Conservation (phyloP, 2,888 invertebrate genomes). For the Phanerotoma sp. region DNA sequence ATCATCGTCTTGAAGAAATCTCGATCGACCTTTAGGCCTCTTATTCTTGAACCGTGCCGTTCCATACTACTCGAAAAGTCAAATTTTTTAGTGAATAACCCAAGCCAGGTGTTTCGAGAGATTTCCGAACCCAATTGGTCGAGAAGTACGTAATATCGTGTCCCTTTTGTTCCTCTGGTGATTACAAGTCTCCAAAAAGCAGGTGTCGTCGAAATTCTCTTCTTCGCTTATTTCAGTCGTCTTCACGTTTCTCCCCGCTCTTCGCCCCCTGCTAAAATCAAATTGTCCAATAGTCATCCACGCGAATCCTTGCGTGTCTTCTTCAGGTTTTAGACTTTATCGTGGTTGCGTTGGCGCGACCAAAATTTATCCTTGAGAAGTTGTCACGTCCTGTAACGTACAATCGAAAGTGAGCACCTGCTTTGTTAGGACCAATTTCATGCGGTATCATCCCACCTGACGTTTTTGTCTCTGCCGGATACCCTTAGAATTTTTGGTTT, state of each 20-base stretch:
- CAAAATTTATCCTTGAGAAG: constrained; percentile 39
- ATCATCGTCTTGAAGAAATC: too few relatives aligned
- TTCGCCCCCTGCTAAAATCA: too few relatives aligned
- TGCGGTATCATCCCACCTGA: constrained; percentile 34
- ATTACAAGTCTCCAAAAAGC: constrained; percentile 1
- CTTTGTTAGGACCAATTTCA: constrained; percentile 33
- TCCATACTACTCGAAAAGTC: background rate
- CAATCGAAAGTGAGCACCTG: constrained; percentile 34
- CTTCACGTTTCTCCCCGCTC: too few relatives aligned
- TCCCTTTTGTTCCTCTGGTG: background rate
- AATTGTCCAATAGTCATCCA: constrained; percentile 18
- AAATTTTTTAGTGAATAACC: constrained; percentile 3
- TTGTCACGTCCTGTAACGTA: constrained; percentile 45
- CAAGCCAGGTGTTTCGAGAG: constrained; percentile 2
- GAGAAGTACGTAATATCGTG: background rate
- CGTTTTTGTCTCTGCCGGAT: constrained; percentile 20
- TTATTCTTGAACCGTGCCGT: background rate
- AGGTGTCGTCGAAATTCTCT: constrained; percentile 27
- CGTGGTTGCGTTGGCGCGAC: constrained; percentile 26
- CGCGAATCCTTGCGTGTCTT: constrained; percentile 36
- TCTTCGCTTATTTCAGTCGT: too few relatives aligned
- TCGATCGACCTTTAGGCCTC: constrained; percentile 14
- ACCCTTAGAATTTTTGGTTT: constrained; percentile 8
- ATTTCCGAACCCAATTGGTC: background rate
- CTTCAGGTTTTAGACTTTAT: constrained; percentile 14